Evolutionary conservation across 2,113 vertebrate species (phyloP), one percentile per base, ranked within the genome.

Genomic region (Pycnonotus jocosus): DNA sequence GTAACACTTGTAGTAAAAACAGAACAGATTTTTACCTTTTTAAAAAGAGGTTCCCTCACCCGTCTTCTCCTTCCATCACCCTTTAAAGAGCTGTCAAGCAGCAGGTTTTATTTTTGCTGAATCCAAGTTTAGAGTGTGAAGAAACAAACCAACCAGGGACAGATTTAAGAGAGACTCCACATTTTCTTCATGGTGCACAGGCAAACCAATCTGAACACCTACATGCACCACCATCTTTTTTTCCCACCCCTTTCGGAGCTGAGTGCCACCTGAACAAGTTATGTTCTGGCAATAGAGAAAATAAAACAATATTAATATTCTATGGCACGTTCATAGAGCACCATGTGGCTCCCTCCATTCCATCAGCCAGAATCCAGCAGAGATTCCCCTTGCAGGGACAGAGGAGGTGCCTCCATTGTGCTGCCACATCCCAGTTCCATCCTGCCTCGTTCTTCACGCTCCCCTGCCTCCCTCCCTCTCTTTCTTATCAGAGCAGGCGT

Each of bases 91-190:
- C 86, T 96, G 86, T 65, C 80, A 93, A 40, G 71, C 71, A 90
- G 79, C 51, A 89, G 69, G 72, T 84, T 77, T 94, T 94, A 81
- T 86, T 96, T 96, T 74, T 78, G 84, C 35, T 81, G 56, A 89
- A 73, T 80, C 69, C 2, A 10, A 83, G 84, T 86, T 86, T 66
- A 74, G 72, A 51, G 68, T 65, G 83, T 89, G 85, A 83, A 56
- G 54, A 54, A 92, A 83, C 54, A 86, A 88, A 87, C 25, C 45
- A 61, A 30, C 20, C 35, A 65, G 38, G 45, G 58, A 73, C 11
- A 18, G 38, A 8, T 62, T 35, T 37, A 69, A 61, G 74, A 69
- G 57, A 58, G 79, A 79, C 25, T 56, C 81, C 0, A 0, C 45
- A 17, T 78, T 81, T 90, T 68, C 6, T 6, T 45, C 60, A 47